These are phyloP conservation scores for Campylomormyrus tamandua DNA, from an alignment of 2,113 vertebrate genomes.

Conservation along the genomic window DNA sequence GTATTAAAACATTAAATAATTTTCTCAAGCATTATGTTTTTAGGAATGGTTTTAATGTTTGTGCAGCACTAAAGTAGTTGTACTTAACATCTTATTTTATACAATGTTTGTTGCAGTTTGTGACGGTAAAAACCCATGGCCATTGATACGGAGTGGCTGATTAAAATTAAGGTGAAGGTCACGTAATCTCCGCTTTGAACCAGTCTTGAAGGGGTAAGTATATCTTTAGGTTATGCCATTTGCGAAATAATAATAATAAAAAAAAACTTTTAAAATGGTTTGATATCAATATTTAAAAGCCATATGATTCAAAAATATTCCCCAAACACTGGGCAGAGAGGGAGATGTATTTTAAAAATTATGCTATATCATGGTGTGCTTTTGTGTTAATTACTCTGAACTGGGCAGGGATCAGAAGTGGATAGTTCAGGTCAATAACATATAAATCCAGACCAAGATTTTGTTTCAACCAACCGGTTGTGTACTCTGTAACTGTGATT, in stretches of 20 bases:
- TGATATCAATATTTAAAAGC: not conserved
- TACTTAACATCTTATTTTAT: not conserved
- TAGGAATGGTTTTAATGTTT: not conserved
- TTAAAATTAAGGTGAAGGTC: not conserved
- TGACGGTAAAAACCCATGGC: not conserved
- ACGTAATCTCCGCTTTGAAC: not conserved
- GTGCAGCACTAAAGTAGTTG: not conserved
- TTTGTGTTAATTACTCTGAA: not conserved
- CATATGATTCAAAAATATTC: not conserved
- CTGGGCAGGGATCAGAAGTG: not conserved
- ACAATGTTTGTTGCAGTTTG: not conserved
- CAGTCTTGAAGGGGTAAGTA: not conserved
- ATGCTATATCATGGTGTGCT: not conserved
- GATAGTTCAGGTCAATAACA: not conserved
- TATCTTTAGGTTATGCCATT: not conserved
- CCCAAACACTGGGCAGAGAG: not conserved
- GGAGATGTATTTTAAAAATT: not conserved
- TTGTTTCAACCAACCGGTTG: too few relatives aligned
- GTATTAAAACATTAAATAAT: not conserved
- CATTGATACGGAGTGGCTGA: not conserved
- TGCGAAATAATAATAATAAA: not conserved
- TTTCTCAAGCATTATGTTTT: not conserved
- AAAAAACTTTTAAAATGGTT: not conserved
- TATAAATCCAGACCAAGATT: too few relatives aligned
- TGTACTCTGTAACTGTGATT: too few relatives aligned